These are phyloP conservation scores for Drosophila neoperkinsi DNA, from an alignment of 2,888 invertebrate genomes.

Conservation along the genomic window DNA sequence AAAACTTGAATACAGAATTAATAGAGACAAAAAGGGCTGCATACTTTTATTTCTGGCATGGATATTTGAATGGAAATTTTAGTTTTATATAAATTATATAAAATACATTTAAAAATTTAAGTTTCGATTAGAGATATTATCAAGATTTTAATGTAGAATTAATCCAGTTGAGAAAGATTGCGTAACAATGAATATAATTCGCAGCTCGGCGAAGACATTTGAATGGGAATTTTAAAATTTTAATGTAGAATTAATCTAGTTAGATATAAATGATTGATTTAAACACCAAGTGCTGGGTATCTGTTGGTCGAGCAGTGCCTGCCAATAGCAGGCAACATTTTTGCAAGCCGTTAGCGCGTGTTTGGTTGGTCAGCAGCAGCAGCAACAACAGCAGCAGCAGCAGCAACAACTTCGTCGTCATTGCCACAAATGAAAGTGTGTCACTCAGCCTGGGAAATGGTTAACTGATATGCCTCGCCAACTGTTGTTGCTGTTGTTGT, in stretches of 20 bases:
- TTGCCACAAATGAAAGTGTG: slow-evolving; percentile 71
- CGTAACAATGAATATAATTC: neutral
- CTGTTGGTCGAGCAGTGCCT: neutral
- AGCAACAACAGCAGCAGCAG: slow-evolving; percentile 14
- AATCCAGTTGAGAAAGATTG: neutral
- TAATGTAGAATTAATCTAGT: neutral
- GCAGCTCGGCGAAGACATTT: neutral
- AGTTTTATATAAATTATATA: neutral
- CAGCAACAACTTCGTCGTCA: slow-evolving; percentile 8
- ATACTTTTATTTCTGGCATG: neutral
- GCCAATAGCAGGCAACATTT: neutral
- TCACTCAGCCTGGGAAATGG: slow-evolving; percentile 77
- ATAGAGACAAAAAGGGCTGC: no score
- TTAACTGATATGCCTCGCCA: slow-evolving; percentile 55
- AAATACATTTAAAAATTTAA: neutral
- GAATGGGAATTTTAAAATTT: neutral
- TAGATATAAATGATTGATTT: neutral
- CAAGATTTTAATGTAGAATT: neutral
- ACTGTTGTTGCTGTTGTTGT: slow-evolving; percentile 14
- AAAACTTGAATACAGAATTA: no score
- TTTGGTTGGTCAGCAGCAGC: slow-evolving; percentile 45
- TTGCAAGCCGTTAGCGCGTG: slow-evolving; percentile 64
- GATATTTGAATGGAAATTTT: neutral
- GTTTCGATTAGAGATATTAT: no score
- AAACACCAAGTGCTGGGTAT: neutral